Evolutionary conservation across 2,113 vertebrate genomes (phyloP), one percentile per base, ranked within the genome.

Genomic region (Neolamprologus hecqui): DNA sequence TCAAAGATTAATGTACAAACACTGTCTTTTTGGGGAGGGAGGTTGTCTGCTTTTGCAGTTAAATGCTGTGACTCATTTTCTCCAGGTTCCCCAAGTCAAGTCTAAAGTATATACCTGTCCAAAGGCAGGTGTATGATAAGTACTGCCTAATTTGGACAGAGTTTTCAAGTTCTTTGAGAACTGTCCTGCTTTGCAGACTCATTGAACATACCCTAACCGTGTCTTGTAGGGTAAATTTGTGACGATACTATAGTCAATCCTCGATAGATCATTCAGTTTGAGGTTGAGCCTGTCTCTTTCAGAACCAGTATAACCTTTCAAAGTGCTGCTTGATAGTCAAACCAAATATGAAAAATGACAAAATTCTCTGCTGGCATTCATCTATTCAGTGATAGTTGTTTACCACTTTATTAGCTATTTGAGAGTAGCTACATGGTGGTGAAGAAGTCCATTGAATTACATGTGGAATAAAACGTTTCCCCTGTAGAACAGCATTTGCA

Each of bases 271-370:
- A 0, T 26, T 70, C 42, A 49, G 42, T 49, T 75, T 75, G 42
- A 75, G 68, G 9, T 75, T 75, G 7, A 75, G 0, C 14, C 42
- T 49, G 70, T 31, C 26, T 6, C 45, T 31, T 77, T 49, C 10
- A 77, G 26, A 77, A 77, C 70, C 70, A 49, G 4, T 77, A 7
- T 77, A 47, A 19, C 42, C 26, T 77, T 77, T 49, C 26, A 13
- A 49, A 77, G 23, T 49, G 70, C 70, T 77, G 42, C 70, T 77
- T 49, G 15, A 77, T 49, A 49, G 9, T 28, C 23, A 49, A 77
- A 31, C 70, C 23, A 77, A 77, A 77, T 77, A 19, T 19, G 40
- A 45, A 73, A 49, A 75, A 26, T 45, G 5, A 45, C 37, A 12
- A 19, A 75, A 47, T 28, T 47, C 42, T 47, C 70, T 49, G 9